A percentile compares a stretch with the other conserved stretches of the same genome.
These are phyloP conservation scores for Pteropus alecto DNA, from an alignment of 2,113 vertebrate species.

Conservation along the genomic window DNA sequence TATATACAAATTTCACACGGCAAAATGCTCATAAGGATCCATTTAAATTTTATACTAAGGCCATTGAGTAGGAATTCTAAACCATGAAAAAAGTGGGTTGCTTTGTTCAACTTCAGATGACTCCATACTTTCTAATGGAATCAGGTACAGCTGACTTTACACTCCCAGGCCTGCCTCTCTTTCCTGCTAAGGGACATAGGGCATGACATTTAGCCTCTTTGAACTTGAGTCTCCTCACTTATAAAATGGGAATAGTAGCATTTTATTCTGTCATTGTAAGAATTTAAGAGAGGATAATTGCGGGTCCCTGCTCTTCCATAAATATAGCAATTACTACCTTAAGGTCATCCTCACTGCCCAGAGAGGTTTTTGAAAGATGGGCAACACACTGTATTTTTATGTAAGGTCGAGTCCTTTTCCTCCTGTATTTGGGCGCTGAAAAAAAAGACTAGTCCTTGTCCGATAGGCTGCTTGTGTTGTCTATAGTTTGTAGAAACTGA, in stretches of 20 bases:
- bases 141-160: background rate
- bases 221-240: background rate
- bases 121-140: slow-evolving; percentile 14
- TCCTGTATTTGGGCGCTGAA: background rate
- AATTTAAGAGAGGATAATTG: background rate
- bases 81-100: background rate
- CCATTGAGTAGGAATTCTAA: slow-evolving; percentile 11
- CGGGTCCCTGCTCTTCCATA: background rate
- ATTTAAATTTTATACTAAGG: slow-evolving; percentile 26
- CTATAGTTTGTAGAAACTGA: background rate
- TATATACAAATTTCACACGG: background rate
- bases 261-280: background rate
- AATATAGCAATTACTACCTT: background rate
- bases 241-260: background rate
- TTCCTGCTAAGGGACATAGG: background rate
- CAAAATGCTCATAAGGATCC: background rate
- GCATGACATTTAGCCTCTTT: background rate
- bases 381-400: background rate
- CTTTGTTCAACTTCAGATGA: slow-evolving; percentile 6
- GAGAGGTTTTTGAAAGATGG: slow-evolving; percentile 25
- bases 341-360: background rate
- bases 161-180: background rate
- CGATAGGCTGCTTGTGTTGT: background rate
- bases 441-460: background rate
- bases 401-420: background rate